These are phyloP conservation scores for Morone chrysops DNA, from an alignment of 2,113 vertebrate genomes.

Conservation along the genomic window DNA sequence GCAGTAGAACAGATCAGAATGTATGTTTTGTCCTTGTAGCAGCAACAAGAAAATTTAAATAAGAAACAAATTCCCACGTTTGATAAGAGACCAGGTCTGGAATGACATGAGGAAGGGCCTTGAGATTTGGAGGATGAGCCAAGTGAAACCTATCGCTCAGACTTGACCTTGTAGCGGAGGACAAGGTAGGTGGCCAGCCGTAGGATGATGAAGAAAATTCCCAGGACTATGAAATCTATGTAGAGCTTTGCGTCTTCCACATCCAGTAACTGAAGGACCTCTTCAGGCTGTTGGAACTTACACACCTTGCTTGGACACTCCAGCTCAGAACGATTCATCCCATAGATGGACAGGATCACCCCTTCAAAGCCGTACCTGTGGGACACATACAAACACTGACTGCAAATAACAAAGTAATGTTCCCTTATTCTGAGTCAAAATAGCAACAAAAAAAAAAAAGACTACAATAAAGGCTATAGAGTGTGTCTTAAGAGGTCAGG, in stretches of 20 bases:
- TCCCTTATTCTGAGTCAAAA: not conserved
- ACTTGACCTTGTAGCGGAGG: slow-evolving; percentile 95
- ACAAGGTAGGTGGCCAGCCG: slow-evolving; percentile 94
- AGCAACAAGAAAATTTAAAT: slow-evolving; percentile 37
- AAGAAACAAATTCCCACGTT: slow-evolving; percentile 28
- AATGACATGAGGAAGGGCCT: not conserved
- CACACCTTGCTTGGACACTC: slow-evolving; percentile 89
- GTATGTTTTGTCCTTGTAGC: slow-evolving; percentile 45
- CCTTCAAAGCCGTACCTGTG: slow-evolving; percentile 96
- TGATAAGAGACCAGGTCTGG: slow-evolving; percentile 6
- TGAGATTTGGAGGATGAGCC: not conserved
- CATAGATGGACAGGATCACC: slow-evolving; percentile 95
- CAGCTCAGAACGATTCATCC: slow-evolving; percentile 93
- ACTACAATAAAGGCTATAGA: not conserved
- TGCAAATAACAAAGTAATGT: not conserved
- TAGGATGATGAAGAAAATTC: slow-evolving; percentile 92
- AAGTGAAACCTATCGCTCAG: slow-evolving; percentile 87
- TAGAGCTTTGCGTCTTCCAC: slow-evolving; percentile 95
- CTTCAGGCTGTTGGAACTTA: slow-evolving; percentile 91
- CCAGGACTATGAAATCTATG: slow-evolving; percentile 94
- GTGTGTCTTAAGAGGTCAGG: no score
- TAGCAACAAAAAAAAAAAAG: not conserved
- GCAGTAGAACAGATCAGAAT: slow-evolving; percentile 27
- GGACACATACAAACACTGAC: not conserved
- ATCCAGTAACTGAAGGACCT: slow-evolving; percentile 91